Evolutionary conservation across 1,140 invertebrate species (phyloP).

Genomic region (Ridgeia piscesae): DNA sequence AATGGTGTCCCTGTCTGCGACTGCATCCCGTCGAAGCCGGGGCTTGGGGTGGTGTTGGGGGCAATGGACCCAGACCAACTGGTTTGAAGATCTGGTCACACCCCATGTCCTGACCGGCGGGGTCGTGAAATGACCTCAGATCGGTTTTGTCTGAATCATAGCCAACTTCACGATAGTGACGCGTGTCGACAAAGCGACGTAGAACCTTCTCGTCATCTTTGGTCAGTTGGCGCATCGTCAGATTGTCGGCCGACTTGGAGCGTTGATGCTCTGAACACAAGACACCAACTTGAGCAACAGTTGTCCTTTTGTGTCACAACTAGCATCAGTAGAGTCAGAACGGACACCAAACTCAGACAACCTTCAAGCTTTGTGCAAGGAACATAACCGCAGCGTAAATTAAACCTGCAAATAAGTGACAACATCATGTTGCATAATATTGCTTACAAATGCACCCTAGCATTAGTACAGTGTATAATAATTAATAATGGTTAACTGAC

Average conservation of each 20-base stretch:
- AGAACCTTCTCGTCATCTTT: slow-evolving; percentile 23
- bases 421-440: background rate
- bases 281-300: background rate
- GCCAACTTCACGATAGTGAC: background rate
- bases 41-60: slow-evolving; percentile 16
- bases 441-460: background rate
- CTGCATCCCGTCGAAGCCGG: background rate
- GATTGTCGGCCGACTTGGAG: slow-evolving; percentile 28
- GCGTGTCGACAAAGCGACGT: slow-evolving; percentile 5
- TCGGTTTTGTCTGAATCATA: slow-evolving; percentile 20
- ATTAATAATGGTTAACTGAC: slow-evolving; percentile 9
- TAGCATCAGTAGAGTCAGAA: background rate
- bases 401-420: background rate
- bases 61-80: background rate
- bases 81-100: slow-evolving; percentile 2
- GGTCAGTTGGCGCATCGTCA: slow-evolving; percentile 20
- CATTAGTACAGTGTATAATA: background rate
- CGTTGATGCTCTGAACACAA: slow-evolving; percentile 24
- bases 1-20: slow-evolving; percentile 8
- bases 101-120: background rate
- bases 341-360: background rate
- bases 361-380: slow-evolving; percentile 11
- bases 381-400: background rate
- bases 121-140: slow-evolving; percentile 4
- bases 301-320: background rate